Percentiles rank a stretch among this genome's conserved stretches.
These are phyloP conservation scores for Hypolimnas misippus DNA, from an alignment of 2,888 invertebrate genomes.

Conservation along the genomic window DNA sequence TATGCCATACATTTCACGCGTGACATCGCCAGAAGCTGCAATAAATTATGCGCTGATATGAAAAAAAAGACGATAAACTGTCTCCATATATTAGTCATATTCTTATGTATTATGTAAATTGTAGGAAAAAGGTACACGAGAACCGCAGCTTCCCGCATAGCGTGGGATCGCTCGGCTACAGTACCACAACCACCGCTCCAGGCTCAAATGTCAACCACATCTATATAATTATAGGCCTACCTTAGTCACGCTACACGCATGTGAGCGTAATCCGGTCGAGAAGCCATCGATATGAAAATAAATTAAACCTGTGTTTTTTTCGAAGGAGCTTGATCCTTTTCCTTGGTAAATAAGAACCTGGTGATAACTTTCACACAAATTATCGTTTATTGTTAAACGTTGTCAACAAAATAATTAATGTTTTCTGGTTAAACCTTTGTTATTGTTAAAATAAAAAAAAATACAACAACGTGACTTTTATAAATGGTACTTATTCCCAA, in stretches of 20 bases:
- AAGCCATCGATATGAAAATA: conserved; percentile 47
- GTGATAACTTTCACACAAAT: neutral
- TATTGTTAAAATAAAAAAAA: too few species aligned
- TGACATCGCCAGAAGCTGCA: conserved; percentile 60
- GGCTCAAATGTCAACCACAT: conserved; percentile 75
- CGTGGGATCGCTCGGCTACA: conserved; percentile 65
- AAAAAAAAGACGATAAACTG: conserved; percentile 63
- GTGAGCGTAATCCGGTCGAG: conserved; percentile 49
- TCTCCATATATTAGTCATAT: conserved; percentile 19
- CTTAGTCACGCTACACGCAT: conserved; percentile 55
- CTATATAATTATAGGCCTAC: conserved; percentile 64
- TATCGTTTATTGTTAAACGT: neutral
- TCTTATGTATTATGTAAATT: conserved; percentile 44
- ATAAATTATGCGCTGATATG: conserved; percentile 71
- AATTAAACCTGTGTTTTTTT: conserved; percentile 3
- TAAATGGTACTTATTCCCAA: too few species aligned
- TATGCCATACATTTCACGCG: conserved; percentile 64
- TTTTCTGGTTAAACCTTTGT: too few species aligned
- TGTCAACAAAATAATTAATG: neutral
- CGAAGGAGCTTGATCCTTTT: neutral
- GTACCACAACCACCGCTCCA: conserved; percentile 51
- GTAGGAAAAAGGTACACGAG: conserved; percentile 34
- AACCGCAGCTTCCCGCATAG: conserved; percentile 70
- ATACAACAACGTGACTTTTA: too few species aligned
- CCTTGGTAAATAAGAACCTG: neutral